phyloP scores from a whole-genome alignment of 2,797 vertebrate species.

The Buphagus erythrorhynchus region DNA sequence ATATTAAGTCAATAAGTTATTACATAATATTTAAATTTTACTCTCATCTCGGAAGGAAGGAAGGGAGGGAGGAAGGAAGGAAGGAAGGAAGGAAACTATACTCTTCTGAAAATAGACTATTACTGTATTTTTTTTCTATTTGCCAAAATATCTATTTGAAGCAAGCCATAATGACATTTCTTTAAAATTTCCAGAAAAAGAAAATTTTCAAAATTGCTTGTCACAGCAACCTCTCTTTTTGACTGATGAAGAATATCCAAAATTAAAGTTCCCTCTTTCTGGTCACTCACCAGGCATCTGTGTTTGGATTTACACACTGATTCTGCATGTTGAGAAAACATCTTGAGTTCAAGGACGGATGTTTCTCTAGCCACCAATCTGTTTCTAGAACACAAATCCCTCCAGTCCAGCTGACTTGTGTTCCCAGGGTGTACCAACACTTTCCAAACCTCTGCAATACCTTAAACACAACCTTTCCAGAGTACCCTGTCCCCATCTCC shows the following conservation, averaged over 20 bases:
- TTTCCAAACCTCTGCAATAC: neutral
- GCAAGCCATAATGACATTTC: neutral
- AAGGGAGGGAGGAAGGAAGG: neutral
- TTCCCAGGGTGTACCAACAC: neutral
- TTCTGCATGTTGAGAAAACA: neutral
- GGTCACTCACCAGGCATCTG: neutral
- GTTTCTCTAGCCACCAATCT: neutral
- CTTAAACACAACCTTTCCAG: neutral
- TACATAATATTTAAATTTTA: neutral
- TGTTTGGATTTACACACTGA: neutral
- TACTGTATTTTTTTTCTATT: neutral
- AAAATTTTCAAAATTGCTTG: neutral
- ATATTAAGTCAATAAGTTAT: neutral
- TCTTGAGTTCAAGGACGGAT: neutral
- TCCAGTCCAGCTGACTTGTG: neutral
- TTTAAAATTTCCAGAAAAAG: neutral
- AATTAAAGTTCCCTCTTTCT: neutral
- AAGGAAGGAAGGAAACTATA: neutral
- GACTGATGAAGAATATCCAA: neutral
- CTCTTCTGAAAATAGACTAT: neutral
- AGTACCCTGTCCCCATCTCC: neutral
- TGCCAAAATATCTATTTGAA: neutral
- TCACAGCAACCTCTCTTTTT: neutral
- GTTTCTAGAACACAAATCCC: neutral
- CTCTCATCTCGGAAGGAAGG: neutral